Base-by-base conservation (phyloP, 2,113 vertebrate species). In the Cottus gobio region DNA sequence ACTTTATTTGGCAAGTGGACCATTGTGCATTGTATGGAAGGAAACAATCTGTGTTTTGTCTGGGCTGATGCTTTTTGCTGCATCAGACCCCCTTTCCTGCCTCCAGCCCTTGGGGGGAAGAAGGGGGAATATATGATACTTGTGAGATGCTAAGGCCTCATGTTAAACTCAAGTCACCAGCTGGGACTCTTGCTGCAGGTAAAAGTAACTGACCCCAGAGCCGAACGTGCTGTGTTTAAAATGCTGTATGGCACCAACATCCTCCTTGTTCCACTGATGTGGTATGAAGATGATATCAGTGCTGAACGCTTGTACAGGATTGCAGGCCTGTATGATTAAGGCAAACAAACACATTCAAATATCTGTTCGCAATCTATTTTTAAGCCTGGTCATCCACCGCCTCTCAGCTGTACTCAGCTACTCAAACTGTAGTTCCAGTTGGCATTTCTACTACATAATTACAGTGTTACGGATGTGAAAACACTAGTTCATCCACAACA, bases 31-130 rank as follows among this genome's bases (percentile, higher is more conserved):
- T 90, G 83, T 88, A 71, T 78, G 28, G 69, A 71, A 64, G 75
- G 82, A 80, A 86, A 89, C 84, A 87, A 83, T 73, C 74, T 84
- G 64, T 82, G 84, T 88, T 83, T 86, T 91, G 84, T 90, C 79
- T 72, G 42, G 56, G 78, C 44, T 54, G 68, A 64, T 42, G 70
- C n/a, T 36, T 74, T 39, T 16, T 66, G 50, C 58, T 65, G 44
- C 58, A 76, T 78, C 66, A 82, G 79, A 75, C 65, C 63, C 71
- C 42, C 31, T 74, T 79, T 85, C 67, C 80, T 87, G 31, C 75
- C 76, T 84, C 57, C 57, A 56, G 24, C 74, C 79, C 64, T 50
- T 30, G 24, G 16, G 76, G 71, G 69, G 44, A 62, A 54, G 72
- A 39, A 28, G 58, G 63, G 36, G 36, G 56, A 86, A 50, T 80